Base-by-base conservation (phyloP, 2,888 invertebrate genomes). In the Parnassius smintheus region DNA sequence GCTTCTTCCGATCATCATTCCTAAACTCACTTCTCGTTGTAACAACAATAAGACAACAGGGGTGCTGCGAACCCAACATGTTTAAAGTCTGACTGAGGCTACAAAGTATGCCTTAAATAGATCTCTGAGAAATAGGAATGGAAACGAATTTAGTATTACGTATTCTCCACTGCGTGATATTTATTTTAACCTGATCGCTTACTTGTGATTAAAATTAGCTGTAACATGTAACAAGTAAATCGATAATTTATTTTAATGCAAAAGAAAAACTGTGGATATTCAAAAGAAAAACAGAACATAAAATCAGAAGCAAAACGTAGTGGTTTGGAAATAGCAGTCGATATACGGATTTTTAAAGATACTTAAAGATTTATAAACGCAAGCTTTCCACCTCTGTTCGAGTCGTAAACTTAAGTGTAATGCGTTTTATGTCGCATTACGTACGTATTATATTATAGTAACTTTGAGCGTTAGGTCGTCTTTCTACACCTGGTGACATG, bases 341-440 rank as follows among this genome's bases (percentile, higher is more conserved):
- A 81, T 81, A 81, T 81, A 81, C 80, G 78, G 83, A 85, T 85
- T 88, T 88, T 85, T 82, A 84, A 84, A 85, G 83, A 82, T 81
- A 79, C 80, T 89, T 83, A 88, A 90, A 87, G 81, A 89, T 90
- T 88, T 85, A 89, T 90, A 87, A 85, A 85, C 76, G 74, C 83
- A 83, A 85, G 84, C 84, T 81, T 80, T 76, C 77, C 77, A 79
- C 83, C 82, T 86, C 83, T 82, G 81, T 85, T 74, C 71, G 75
- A 76, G 83, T 86, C 88, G 80, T 91, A 90, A 91, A 91, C 75
- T 83, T 83, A 81, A 86, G 83, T 83, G 82, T 86, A 82, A 88
- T 80, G 82, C 78, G 80, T 82, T 81, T 77, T 82, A 87, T 83
- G 85, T 82, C 80, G 76, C 82, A 83, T 84, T 72, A 75, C 72